Evolutionary conservation across 2,888 invertebrate genomes (phyloP).

Genomic region (Agrenia bidenticulata): DNA sequence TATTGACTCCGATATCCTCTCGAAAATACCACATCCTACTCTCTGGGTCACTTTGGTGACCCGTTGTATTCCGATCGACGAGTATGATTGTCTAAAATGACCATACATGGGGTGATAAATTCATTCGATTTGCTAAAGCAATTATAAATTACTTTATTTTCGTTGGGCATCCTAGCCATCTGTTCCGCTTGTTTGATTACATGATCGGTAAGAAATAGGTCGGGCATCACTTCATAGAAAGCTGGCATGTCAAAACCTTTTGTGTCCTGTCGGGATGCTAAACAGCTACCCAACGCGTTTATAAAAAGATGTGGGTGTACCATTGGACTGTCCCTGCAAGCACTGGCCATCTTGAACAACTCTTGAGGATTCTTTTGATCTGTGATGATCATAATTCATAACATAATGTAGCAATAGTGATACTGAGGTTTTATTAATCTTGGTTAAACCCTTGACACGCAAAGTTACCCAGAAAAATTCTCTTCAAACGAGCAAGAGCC

Average conservation of each 20-base stretch:
- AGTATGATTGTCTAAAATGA: conserved; percentile 53
- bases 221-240: conserved; percentile 76
- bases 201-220: conserved; percentile 64
- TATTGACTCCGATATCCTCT: conserved; percentile 76
- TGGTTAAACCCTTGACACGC: neutral
- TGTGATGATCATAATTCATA: conserved; percentile 9
- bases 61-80: conserved; percentile 65
- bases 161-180: conserved; percentile 31
- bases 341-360: conserved; percentile 35
- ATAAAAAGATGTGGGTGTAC: conserved; percentile 61
- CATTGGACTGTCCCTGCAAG: conserved; percentile 41
- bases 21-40: conserved; percentile 78
- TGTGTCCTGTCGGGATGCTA: conserved; percentile 72
- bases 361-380: conserved; percentile 26
- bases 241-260: conserved; percentile 70
- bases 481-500: conserved; percentile 29
- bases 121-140: too few species aligned
- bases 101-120: too few species aligned
- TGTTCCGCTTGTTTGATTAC: conserved; percentile 34
- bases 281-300: conserved; percentile 73
- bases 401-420: too few species aligned
- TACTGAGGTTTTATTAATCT: neutral
- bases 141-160: conserved; percentile 15
- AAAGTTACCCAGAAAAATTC: conserved; percentile 40
- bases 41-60: conserved; percentile 71